Base-by-base conservation (phyloP, 2,888 invertebrate species). In the Dinocampus coccinellae region DNA sequence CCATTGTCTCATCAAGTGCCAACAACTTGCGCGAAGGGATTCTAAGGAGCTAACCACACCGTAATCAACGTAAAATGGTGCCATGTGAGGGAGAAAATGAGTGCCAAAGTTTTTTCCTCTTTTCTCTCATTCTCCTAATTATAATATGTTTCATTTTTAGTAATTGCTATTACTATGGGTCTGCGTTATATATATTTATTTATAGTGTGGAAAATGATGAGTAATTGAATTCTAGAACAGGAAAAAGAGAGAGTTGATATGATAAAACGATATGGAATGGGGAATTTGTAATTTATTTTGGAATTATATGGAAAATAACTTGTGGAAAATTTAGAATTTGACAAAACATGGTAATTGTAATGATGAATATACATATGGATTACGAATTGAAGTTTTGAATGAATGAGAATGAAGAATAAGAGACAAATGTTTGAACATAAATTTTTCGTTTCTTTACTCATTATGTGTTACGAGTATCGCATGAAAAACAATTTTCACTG, bases 31-130 rank as follows among this genome's bases (percentile, higher is more conserved):
- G 64, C 75, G 75, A 75, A 76, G 75, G 78, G 75, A 78, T 74
- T 80, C 80, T 80, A 81, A 82, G 81, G 82, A 82, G 82, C 79
- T 82, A 84, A 84, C 84, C 84, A 81, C 83, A 84, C 81, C 80
- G 82, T 84, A 85, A 84, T 84, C 85, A 83, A 85, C 81, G 81
- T 82, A 82, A 85, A 85, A 84, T 84, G 84, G 84, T 84, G 84
- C 77, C 84, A 79, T 77, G 72, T n/a, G 75, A 84, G 75, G 70
- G 73, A 76, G 73, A 67, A 72, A 68, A 57, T 47, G 62, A 63
- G 55, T 61, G 61, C 62, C 47, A 64, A 9, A 34, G 70, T 64
- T 58, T 53, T 16, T 24, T 16, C 58, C 3, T 20, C 22, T 34
- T 26, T 57, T 3, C 9, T n/a, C n/a, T n/a, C 16, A 16, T 53